phyloP scores from a whole-genome alignment of 2,797 vertebrate species.

The Microchirus variegatus region DNA sequence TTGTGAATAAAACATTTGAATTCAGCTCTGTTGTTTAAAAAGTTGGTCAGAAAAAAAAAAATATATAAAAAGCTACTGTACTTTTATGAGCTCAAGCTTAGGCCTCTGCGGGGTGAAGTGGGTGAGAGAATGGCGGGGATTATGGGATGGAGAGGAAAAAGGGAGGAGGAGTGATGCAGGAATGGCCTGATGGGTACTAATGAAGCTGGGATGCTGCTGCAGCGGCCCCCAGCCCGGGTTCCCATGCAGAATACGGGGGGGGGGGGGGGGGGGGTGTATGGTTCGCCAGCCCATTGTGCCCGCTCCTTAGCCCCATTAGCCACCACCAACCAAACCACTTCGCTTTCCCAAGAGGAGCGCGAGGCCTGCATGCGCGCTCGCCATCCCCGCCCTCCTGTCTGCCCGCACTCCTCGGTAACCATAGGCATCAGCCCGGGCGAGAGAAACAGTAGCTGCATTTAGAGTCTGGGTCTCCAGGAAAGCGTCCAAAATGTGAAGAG shows the following conservation, averaged over 20 bases:
- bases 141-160: background rate
- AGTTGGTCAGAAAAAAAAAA: too few species aligned
- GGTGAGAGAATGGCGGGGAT: background rate
- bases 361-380: conserved; percentile 58
- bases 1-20: too few species aligned
- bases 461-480: conserved; percentile 76
- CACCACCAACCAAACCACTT: conserved; percentile 64
- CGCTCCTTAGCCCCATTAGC: conserved; percentile 81
- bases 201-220: conserved; percentile 84
- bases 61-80: background rate
- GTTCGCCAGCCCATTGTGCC: conserved; percentile 74
- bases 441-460: conserved; percentile 80
- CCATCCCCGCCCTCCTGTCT: conserved; percentile 45
- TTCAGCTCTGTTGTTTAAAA: too few species aligned
- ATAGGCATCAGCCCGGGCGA: conserved; percentile 62
- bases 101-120: conserved; percentile 11
- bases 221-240: conserved; percentile 82
- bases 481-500: conserved; percentile 74
- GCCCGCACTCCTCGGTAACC: conserved; percentile 72
- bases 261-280: conserved; percentile 34
- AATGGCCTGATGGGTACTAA: conserved; percentile 80
- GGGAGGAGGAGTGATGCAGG: conserved; percentile 31
- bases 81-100: background rate
- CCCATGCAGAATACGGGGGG: conserved; percentile 75
- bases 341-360: conserved; percentile 72